Evolutionary conservation across 2,888 invertebrate species (phyloP), one percentile per base, ranked within the genome.

Genomic region (Syrphus vitripennis): DNA sequence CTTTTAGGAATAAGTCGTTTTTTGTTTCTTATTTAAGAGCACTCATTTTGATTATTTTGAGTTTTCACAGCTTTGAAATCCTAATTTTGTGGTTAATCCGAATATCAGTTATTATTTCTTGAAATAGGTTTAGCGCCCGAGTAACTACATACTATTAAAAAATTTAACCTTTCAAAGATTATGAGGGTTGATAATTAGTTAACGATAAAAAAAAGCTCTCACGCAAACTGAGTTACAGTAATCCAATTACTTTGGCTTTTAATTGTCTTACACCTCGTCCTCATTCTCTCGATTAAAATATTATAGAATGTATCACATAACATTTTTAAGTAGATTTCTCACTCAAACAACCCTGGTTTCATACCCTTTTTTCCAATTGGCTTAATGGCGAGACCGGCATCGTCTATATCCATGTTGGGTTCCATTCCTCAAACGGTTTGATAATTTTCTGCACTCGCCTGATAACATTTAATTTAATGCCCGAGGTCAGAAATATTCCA

Each of bases 401-500:
- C 26, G 53, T 14, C 6, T 16, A 3, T 4, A 24, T n/a, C 5
- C 12, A 3, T 69, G 57, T 24, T n/a, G 7, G 29, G 9, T 69
- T 70, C 48, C 82, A 74, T 78, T 74, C 86, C 77, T 74, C 82
- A 82, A 82, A 78, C 53, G 74, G 87, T 75, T 87, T 91, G 92
- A 92, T 92, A 91, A 92, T 92, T 91, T 92, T 91, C 92, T 92
- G 92, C 92, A 91, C 90, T 90, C 90, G 90, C 89, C 92, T 91
- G 92, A 92, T 92, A 92, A 92, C 92, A 91, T 92, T 92, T 92
- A 92, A 92, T 92, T 92, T 92, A 92, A 92, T 92, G 92, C 92
- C 92, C 92, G 91, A 92, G 92, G 92, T 92, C 92, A 92, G 92
- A 91, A 92, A 91, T 91, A 92, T 92, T 91, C 91, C 92, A 92